phyloP scores from a whole-genome alignment of 2,797 vertebrate species.

The Dendrocincla tyrannina region DNA sequence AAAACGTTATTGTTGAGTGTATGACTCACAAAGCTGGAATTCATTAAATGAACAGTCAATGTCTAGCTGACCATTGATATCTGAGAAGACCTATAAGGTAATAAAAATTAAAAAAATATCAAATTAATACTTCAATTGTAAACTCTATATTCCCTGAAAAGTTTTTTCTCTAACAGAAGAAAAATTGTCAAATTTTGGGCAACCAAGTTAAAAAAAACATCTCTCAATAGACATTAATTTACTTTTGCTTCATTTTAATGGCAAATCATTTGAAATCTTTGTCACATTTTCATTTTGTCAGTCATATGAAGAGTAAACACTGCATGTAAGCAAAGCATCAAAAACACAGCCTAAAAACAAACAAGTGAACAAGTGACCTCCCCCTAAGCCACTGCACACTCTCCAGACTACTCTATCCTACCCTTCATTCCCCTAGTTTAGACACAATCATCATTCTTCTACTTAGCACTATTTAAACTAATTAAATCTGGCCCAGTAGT shows the following conservation, averaged over 20 bases:
- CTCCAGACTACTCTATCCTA: background rate
- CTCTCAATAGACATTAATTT: background rate
- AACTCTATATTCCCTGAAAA: background rate
- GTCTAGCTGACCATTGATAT: background rate
- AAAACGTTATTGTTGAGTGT: background rate
- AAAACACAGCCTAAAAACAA: background rate
- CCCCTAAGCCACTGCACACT: background rate
- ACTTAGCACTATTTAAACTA: background rate
- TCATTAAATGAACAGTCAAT: background rate
- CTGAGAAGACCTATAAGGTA: background rate
- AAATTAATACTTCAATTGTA: background rate
- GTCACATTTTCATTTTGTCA: background rate
- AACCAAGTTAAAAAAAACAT: background rate
- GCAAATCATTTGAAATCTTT: background rate
- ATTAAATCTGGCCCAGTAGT: background rate
- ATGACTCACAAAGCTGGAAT: background rate
- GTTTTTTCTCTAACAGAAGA: background rate
- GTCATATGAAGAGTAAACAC: background rate
- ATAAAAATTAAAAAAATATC: background rate
- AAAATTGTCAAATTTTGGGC: background rate
- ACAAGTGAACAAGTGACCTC: background rate
- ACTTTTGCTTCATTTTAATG: background rate
- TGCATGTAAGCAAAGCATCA: background rate
- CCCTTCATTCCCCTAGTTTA: background rate
- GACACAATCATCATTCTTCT: background rate